A percentile compares a stretch with the other conserved stretches of the same genome.
Evolutionary conservation across 2,888 invertebrate genomes (phyloP).

Genomic region (Sussaba pulchella): DNA sequence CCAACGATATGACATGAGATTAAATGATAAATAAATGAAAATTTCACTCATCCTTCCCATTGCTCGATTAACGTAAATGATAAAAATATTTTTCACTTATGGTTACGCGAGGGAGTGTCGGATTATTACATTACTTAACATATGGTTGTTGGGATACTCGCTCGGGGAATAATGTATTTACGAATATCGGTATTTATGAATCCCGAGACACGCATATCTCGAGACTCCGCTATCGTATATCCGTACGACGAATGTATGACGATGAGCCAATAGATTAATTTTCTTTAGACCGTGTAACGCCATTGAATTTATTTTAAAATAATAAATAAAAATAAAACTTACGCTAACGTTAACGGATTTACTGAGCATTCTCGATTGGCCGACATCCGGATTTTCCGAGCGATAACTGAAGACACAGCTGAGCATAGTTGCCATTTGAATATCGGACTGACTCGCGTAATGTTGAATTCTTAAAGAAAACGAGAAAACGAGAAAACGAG

Average conservation of each 20-base stretch:
- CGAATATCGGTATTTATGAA: not conserved
- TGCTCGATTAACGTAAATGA: not conserved
- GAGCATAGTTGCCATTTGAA: slow-evolving; percentile 97
- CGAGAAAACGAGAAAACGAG: slow-evolving; percentile 25
- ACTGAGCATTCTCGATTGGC: slow-evolving; percentile 82
- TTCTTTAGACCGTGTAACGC: too few species aligned
- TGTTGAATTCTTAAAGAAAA: slow-evolving; percentile 89
- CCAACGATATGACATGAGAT: too few species aligned
- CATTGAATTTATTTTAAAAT: slow-evolving; percentile 38
- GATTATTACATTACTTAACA: slow-evolving; percentile 24
- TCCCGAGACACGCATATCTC: not conserved
- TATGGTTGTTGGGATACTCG: slow-evolving; percentile 69
- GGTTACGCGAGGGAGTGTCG: not conserved
- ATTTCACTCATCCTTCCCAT: not conserved
- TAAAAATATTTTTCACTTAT: not conserved
- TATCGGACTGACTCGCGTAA: slow-evolving; percentile 92
- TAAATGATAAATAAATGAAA: too few species aligned
- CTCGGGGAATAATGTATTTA: slow-evolving; percentile 56
- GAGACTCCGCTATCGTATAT: not conserved
- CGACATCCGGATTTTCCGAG: slow-evolving; percentile 85
- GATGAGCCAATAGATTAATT: slow-evolving; percentile 45
- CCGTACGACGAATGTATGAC: slow-evolving; percentile 6
- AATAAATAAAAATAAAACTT: slow-evolving; percentile 76
- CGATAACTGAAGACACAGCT: slow-evolving; percentile 94
- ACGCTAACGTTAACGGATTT: slow-evolving; percentile 86